Evolutionary conservation across 2,888 invertebrate species (phyloP), one percentile per base, ranked within the genome.

Genomic region (Mythimna pallens): DNA sequence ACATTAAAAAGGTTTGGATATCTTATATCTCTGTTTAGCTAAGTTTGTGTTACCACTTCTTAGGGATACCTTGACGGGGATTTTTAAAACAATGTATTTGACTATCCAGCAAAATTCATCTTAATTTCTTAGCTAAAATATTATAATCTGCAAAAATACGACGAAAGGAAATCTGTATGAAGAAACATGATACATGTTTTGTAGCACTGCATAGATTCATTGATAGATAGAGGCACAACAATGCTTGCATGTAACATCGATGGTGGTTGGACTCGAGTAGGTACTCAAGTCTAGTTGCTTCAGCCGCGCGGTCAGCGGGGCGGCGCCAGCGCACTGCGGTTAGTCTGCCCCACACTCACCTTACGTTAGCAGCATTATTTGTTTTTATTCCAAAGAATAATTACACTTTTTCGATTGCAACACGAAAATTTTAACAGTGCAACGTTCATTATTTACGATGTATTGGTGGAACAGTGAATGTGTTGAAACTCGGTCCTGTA

Each of bases 201-300:
- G 62, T 75, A 77, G 66, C 87, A 90, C 91, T 92, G 91, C 91
- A 92, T 91, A 93, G 94, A 94, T 94, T 86, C 88, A 89, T 90
- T 90, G 86, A 88, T 88, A 92, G 92, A 94, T 93, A 94, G 87
- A 78, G 80, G 79, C 88, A 93, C 94, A 94, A 95, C 93, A 94
- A 94, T 94, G 94, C 91, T 89, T 92, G 90, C 92, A 89, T 92
- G 93, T 93, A 92, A 93, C 93, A 92, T 91, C 89, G 89, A 91
- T 89, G 88, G 87, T 87, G 86, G 86, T 89, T 87, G 85, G 76
- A 85, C 67, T 90, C 89, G 89, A 90, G 86, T 89, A 86, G 84
- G 76, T 61, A 87, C 73, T 90, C 89, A 90, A 67, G 86, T 88
- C 86, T 90, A 89, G 86, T 93, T 93, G 92, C 92, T 88, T 92